A percentile compares a stretch with the other conserved stretches of the same genome.
phyloP scores from a whole-genome alignment of 1,140 invertebrate species.

The Drosophila novamexicana region DNA sequence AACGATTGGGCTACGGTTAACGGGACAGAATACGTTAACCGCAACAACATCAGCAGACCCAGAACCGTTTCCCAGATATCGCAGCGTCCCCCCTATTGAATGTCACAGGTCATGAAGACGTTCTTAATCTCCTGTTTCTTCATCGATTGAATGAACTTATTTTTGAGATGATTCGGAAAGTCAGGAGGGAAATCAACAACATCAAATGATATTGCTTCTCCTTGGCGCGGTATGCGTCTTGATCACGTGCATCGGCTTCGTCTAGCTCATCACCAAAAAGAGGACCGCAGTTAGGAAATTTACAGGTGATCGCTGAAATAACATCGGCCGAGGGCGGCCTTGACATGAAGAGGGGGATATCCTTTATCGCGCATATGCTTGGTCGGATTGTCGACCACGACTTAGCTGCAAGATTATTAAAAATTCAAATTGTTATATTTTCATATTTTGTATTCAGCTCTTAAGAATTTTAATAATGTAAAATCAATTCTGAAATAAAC shows the following conservation, averaged over 20 bases:
- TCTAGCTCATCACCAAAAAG: background rate
- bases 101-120: no score
- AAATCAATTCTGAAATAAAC: no score
- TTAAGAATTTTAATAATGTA: no score
- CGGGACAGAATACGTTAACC: no score
- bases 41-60: conserved; percentile 18
- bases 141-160: background rate
- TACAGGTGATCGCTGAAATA: conserved; percentile 1
- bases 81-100: no score
- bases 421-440: no score
- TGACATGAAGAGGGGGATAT: background rate
- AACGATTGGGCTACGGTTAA: no score
- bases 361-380: no score
- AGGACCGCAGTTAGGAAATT: background rate
- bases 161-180: background rate
- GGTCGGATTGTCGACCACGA: no score
- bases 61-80: no score
- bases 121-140: background rate
- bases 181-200: background rate
- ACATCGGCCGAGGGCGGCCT: background rate
- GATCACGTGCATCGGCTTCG: background rate
- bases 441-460: no score
- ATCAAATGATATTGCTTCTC: background rate
- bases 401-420: no score
- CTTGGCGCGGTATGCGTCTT: background rate